A percentile compares a stretch with the other conserved stretches of the same genome.
Conservation (phyloP, 2,797 vertebrate genomes). For the Hirundo rustica region DNA sequence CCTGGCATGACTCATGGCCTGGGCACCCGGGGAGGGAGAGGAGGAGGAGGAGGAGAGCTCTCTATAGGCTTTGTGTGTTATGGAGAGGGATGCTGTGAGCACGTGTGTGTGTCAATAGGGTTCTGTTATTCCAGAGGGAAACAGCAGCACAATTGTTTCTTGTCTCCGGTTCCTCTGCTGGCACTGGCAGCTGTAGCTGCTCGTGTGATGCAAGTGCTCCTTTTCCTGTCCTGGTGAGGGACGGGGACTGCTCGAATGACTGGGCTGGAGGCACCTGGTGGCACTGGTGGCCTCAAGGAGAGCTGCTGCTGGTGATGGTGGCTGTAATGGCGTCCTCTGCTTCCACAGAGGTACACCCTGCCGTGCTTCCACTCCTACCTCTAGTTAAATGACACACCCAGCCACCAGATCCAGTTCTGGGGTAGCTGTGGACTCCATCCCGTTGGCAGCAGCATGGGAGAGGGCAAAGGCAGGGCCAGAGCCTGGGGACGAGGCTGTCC, state of each 20-base stretch:
- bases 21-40: neutral
- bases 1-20: accelerated
- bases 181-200: neutral
- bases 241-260: accelerated
- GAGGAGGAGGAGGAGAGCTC: neutral
- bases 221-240: accelerated
- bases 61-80: neutral
- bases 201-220: neutral
- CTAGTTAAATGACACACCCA: neutral
- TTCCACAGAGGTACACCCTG: neutral
- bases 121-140: conserved; percentile 12
- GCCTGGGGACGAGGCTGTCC: accelerated
- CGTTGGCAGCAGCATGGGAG: neutral
- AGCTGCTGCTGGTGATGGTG: neutral
- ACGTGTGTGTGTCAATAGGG: neutral
- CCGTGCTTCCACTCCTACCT: neutral
- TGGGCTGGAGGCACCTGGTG: neutral
- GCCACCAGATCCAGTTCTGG: neutral
- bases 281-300: neutral
- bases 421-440: neutral
- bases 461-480: neutral
- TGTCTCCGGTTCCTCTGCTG: neutral
- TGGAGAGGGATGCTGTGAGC: neutral
- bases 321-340: neutral
- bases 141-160: neutral